Evolutionary conservation across 2,113 vertebrate genomes (phyloP).

Genomic region (Heterocephalus glaber): DNA sequence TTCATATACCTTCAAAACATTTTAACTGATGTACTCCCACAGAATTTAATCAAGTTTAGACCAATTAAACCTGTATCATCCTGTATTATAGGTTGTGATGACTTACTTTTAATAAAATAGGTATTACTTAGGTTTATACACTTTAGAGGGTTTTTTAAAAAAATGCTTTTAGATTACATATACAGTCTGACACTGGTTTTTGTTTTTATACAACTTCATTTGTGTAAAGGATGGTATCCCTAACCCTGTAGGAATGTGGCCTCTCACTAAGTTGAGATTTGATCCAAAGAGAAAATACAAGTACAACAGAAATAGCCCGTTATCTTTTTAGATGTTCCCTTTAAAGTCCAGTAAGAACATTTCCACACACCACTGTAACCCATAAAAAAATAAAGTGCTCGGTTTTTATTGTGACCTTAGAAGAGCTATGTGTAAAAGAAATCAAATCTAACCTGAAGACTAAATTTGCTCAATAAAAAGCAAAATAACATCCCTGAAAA

Average conservation of each 20-base stretch:
- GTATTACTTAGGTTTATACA: background rate
- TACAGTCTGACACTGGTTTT: background rate
- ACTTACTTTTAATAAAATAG: background rate
- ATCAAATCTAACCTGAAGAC: slow-evolving; percentile 5
- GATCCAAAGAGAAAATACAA: slow-evolving; percentile 9
- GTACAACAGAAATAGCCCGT: slow-evolving; percentile 11
- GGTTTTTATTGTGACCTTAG: background rate
- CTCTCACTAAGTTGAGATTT: background rate
- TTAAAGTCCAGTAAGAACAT: slow-evolving; percentile 1
- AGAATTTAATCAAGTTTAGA: slow-evolving; percentile 39
- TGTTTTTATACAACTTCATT: slow-evolving; percentile 16
- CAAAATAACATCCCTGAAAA: slow-evolving; percentile 40
- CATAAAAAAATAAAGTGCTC: slow-evolving; percentile 23
- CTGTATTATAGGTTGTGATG: background rate
- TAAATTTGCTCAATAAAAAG: slow-evolving; percentile 47
- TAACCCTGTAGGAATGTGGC: background rate
- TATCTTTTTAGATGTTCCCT: slow-evolving; percentile 7
- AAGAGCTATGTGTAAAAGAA: slow-evolving; percentile 31
- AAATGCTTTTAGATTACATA: background rate
- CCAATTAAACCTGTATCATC: background rate
- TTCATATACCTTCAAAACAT: background rate
- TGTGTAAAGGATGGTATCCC: background rate
- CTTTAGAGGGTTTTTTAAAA: slow-evolving; percentile 1
- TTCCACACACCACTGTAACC: background rate
- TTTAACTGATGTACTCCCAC: background rate